phyloP scores from a whole-genome alignment of 2,113 vertebrate genomes.

The Prunella fulvescens region DNA sequence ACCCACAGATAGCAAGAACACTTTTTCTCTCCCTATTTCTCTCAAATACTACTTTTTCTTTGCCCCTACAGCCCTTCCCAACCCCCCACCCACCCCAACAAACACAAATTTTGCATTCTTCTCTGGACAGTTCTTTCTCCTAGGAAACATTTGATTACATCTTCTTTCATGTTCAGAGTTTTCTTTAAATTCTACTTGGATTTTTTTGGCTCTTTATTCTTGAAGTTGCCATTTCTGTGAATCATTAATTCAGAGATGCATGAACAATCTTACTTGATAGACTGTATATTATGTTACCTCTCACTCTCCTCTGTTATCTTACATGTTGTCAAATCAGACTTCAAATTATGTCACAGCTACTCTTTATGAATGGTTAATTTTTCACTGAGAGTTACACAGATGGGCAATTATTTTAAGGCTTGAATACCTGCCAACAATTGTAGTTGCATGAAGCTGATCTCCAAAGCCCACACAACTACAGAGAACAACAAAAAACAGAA shows the following conservation, averaged over 20 bases:
- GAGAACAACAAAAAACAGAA: not conserved
- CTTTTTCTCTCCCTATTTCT: not conserved
- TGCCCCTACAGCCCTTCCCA: not conserved
- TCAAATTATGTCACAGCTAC: constrained; percentile 35
- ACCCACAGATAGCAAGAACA: not conserved
- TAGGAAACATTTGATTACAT: not conserved
- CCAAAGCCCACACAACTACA: constrained; percentile 3
- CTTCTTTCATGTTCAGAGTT: not conserved
- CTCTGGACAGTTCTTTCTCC: not conserved
- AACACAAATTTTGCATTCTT: not conserved
- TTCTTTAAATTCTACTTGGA: not conserved
- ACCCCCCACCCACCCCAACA: fast-evolving
- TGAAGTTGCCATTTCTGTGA: not conserved
- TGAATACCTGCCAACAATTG: constrained; percentile 45
- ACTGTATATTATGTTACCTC: not conserved
- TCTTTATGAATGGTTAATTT: constrained; percentile 34
- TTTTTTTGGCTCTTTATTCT: not conserved
- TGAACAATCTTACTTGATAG: not conserved
- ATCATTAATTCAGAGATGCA: not conserved
- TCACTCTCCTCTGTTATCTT: constrained; percentile 11
- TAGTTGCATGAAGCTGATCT: not conserved
- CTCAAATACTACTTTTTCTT: not conserved
- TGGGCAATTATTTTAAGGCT: constrained; percentile 47
- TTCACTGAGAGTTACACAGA: constrained; percentile 52
- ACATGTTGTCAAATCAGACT: constrained; percentile 46